Evolutionary conservation across 2,888 invertebrate genomes (phyloP), one percentile per base, ranked within the genome.

Genomic region (Drosophila mimica): DNA sequence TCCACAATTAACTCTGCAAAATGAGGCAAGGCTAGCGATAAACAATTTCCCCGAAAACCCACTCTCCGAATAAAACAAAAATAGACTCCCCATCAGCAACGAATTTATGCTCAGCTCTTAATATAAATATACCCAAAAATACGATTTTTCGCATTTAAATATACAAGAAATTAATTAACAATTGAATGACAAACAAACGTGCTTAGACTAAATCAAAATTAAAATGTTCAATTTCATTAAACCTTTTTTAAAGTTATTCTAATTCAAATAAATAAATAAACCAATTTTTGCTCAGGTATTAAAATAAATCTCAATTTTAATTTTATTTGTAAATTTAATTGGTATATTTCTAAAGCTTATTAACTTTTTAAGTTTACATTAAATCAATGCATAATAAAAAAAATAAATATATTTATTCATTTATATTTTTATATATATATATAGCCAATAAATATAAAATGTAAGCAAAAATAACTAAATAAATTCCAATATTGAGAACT

Each of bases 1-100:
- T n/a, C 34, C 43, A 63, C 72, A 76, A 81, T 79, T 81, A 73
- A 71, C 61, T 48, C 25, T 8, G 68, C 62, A 73, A 60, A 20
- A 65, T 67, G 48, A 58, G 56, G 66, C 68, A 53, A 73, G 56
- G 58, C 36, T 7, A 1, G 28, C 59, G 56, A 71, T 76, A 60
- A 63, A 49, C 28, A 80, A 65, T 51, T 65, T 54, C 13, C 46
- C 36, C 51, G 48, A 46, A 51, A 64, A n/a, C 4, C 11, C n/a
- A 60, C n/a, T 15, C 43, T 8, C 17, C 4, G 30, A 13, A 7
- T 7, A 7, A 6, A 30, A n/a, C 9, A 5, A 1, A n/a, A 11
- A 17, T 28, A 9, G 3, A 28, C 28, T 17, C 7, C 49, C 17
- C 49, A 13, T 28, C 28, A 9, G 3, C 28, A 20, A 7, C 13